These are phyloP conservation scores for Bubo blakistoni DNA, from an alignment of 2,113 vertebrate species.

Conservation along the genomic window DNA sequence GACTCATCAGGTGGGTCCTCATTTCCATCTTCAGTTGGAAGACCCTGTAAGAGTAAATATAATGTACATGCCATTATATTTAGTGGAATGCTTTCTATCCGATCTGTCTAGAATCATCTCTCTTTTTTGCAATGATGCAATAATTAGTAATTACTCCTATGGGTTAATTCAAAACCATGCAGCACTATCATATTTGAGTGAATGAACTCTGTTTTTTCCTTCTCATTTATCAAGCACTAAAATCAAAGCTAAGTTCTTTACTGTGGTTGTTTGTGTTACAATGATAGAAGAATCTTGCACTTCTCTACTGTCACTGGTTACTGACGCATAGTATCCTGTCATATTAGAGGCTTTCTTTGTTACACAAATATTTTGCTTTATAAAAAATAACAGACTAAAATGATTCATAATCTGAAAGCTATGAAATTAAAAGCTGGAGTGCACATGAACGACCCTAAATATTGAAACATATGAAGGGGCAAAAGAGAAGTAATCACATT, in stretches of 20 bases:
- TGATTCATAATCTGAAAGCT: not conserved
- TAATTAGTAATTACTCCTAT: not conserved
- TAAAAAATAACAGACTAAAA: not conserved
- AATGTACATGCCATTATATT: not conserved
- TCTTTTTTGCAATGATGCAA: not conserved
- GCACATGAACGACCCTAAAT: not conserved
- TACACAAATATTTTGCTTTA: not conserved
- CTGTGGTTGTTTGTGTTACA: not conserved
- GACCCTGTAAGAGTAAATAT: not conserved
- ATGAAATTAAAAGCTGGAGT: not conserved
- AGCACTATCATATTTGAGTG: not conserved
- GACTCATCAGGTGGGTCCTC: too few species aligned
- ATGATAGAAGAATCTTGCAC: not conserved
- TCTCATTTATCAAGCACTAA: not conserved
- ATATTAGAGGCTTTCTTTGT: not conserved
- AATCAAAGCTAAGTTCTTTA: not conserved
- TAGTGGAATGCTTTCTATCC: not conserved
- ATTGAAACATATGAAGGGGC: not conserved
- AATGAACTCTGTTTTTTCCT: not conserved
- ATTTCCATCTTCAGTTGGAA: too few species aligned
- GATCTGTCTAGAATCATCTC: not conserved
- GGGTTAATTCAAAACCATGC: not conserved
- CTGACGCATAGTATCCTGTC: not conserved
- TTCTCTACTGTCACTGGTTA: not conserved
- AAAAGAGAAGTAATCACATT: not conserved